Evolutionary conservation across 2,797 vertebrate genomes (phyloP), one percentile per base, ranked within the genome.

Genomic region (Brotogeris chrysoptera): DNA sequence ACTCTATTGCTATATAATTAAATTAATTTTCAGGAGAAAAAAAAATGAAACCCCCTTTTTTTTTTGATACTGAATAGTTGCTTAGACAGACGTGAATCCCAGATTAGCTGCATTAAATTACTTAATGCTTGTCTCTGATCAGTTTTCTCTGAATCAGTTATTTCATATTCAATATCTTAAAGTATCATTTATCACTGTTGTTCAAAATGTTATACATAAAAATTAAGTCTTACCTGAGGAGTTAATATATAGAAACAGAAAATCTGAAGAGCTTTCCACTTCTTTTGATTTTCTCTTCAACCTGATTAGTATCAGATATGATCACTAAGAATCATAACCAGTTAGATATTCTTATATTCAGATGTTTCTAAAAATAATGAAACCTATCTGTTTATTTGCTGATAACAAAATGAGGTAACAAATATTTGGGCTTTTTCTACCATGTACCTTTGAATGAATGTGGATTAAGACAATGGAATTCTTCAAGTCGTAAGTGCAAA

Each of bases 31-130:
- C 4, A 34, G 13, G 23, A 5, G 34, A 39, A 61, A 59, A 38
- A 34, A 43, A 15, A 0, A 0, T 9, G 36, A 17, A 13, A 3
- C 6, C 55, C 7, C 3, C 36, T 36, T 7, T 10, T 3, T 32
- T 63, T 78, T 60, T 92, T 68, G 53, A 38, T 52, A 52, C 9
- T 43, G 44, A 83, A 38, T 27, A 65, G 38, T 6, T 71, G 6
- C 16, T 78, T 52, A 60, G 80, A 83, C 10, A 23, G 8, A 32
- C 2, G 0, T 73, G 64, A 74, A 74, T 74, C 15, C 28, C 16
- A 47, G 57, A 47, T 9, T 20, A 53, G 61, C 15, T 70, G 55
- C 50, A 90, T 43, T 63, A 76, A 69, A 72, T 71, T 68, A 41
- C 49, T 72, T 80, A 28, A 25, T 5, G 23, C 25, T 89, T 82